Base-by-base conservation (phyloP, 1,140 invertebrate species). In the Cydia splendana region DNA sequence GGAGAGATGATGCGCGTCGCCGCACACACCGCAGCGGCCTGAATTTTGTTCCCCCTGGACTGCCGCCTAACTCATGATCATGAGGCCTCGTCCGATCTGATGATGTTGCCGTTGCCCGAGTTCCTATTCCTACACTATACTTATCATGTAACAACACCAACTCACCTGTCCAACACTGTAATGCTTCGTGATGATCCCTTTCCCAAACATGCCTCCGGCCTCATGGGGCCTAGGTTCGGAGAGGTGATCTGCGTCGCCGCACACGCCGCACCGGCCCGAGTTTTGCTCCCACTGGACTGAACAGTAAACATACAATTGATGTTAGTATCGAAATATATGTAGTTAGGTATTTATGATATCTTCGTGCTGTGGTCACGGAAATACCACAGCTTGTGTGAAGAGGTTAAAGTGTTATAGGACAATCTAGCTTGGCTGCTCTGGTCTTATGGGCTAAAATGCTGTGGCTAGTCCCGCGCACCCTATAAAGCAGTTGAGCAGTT, bases 21-120 rank as follows among this genome's bases (percentile, higher is more conserved):
- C 98, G 87, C 98, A 98, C 18, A 98, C 93, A 0, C 98, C 98
- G 85, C 98, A 99, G 79, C 95, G 95, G 0, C 98, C 98, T 10
- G 94, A 90, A 88, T 98, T 98, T 86, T 96, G 95, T 79, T 96
- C 94, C 96, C 97, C 98, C 89, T 98, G 97, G 45, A 97, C 97
- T 97, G 34, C 34, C 34, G 7, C 34, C 34, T 38, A 38, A 38
- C 34, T 38, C 34, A 3, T 18, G 18, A 38, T 71, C 69, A 2
- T 57, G 18, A 24, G 24, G 24, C 24, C 24, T 24, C 24, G 51
- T 38, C 0, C 34, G 34, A 38, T 38, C 6, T 7, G 67, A 48
- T 73, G 10, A 34, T 51, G 65, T 76, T 28, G 74, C 48, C 34
- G 45, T 20, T 2, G 48, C 34, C 34, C 6, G 34, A 38, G 6